Percentiles rank a stretch among this genome's conserved stretches.
Conservation (phyloP, 2,888 invertebrate genomes). For the Aquatica leii region DNA sequence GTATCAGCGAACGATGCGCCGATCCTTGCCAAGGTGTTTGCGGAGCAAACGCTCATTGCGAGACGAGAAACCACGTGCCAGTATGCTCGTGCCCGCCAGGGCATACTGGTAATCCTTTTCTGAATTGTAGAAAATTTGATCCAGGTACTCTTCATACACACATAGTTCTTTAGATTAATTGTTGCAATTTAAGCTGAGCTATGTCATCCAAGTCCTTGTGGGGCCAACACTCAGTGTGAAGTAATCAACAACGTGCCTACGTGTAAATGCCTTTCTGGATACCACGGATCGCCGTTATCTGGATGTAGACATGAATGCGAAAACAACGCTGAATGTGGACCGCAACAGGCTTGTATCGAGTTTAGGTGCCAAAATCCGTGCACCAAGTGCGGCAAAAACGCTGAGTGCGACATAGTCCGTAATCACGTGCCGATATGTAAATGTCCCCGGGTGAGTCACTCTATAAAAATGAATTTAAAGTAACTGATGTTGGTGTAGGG, state of each 20-base stretch:
- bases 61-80: conserved; percentile 79
- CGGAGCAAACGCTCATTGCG: conserved; percentile 79
- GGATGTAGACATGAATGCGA: conserved; percentile 89
- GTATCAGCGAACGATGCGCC: conserved; percentile 79
- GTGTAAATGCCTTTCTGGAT: conserved; percentile 81
- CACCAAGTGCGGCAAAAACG: conserved; percentile 77
- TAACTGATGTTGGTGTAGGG: conserved; percentile 62
- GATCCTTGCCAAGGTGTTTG: conserved; percentile 82
- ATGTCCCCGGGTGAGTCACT: conserved; percentile 77
- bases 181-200: conserved; percentile 73
- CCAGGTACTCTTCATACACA: conserved; percentile 76
- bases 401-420: conserved; percentile 77
- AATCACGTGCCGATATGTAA: conserved; percentile 81
- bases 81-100: conserved; percentile 81
- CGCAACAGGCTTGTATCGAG: conserved; percentile 75
- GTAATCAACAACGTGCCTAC: conserved; percentile 79
- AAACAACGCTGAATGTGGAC: conserved; percentile 75
- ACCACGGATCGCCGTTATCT: conserved; percentile 76
- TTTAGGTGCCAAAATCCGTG: conserved; percentile 83
- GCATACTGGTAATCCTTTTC: conserved; percentile 82
- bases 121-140: conserved; percentile 74
- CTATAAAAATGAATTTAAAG: neutral
- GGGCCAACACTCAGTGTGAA: conserved; percentile 81
- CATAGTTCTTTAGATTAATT: neutral
- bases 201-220: conserved; percentile 85